Evolutionary conservation across 1,140 invertebrate genomes (phyloP).

Genomic region (Drosophila lini): DNA sequence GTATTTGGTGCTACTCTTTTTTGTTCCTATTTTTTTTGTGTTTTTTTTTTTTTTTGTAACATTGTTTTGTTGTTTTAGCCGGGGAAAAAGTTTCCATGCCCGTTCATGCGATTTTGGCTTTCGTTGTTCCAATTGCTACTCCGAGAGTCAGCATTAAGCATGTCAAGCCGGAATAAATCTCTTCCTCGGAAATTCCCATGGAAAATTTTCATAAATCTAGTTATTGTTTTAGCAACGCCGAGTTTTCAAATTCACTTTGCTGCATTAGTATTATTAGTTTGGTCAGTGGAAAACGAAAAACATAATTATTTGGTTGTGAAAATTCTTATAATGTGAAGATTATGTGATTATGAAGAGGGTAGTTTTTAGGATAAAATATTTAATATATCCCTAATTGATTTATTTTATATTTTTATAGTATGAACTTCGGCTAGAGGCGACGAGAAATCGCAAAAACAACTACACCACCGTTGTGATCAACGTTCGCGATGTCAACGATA

Average conservation of each 20-base stretch:
- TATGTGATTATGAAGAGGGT: neutral
- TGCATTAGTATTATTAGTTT: neutral
- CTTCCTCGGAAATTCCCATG: neutral
- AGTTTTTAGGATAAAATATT: neutral
- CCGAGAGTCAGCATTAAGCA: conserved; percentile 29
- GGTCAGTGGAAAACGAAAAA: neutral
- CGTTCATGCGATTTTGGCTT: conserved; percentile 53
- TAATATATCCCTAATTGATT: neutral
- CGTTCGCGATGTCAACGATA: conserved; percentile 88
- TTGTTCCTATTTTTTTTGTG: conserved; percentile 15
- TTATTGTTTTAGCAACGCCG: neutral
- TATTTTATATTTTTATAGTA: conserved; percentile 84
- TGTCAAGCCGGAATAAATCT: conserved; percentile 35
- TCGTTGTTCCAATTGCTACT: conserved; percentile 35
- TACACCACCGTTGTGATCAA: conserved; percentile 88
- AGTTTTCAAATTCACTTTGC: conserved; percentile 3
- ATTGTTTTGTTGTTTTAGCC: conserved; percentile 1
- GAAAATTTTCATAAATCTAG: conserved; percentile 8
- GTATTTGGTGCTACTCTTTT: conserved; percentile 23
- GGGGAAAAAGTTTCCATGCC: conserved; percentile 35
- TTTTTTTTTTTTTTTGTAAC: conserved; percentile 17
- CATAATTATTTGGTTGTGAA: too few species aligned
- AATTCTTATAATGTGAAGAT: neutral
- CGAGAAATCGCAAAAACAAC: conserved; percentile 88
- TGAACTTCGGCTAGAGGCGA: conserved; percentile 87